Evolutionary conservation across 2,797 vertebrate species (phyloP).

Genomic region (Falco peregrinus): DNA sequence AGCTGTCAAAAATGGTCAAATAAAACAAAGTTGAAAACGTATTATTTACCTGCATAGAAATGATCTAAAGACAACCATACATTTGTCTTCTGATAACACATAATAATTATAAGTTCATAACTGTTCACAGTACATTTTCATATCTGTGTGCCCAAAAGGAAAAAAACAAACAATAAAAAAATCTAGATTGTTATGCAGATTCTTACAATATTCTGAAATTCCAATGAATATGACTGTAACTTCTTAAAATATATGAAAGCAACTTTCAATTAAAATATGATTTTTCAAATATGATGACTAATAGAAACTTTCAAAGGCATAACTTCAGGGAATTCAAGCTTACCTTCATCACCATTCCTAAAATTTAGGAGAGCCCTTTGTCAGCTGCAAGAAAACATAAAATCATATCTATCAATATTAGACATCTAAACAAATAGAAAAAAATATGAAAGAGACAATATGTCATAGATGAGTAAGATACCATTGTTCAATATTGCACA

Average conservation of each 20-base stretch:
- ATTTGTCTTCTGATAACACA: not conserved
- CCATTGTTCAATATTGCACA: not conserved
- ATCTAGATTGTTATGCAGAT: not conserved
- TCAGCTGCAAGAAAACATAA: not conserved
- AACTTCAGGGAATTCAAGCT: not conserved
- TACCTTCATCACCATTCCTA: not conserved
- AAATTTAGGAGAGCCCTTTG: not conserved
- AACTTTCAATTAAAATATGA: not conserved
- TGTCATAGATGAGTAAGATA: not conserved
- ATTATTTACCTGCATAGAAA: not conserved
- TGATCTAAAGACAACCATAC: not conserved
- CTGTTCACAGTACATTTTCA: not conserved
- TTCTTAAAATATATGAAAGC: not conserved
- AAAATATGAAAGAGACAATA: not conserved
- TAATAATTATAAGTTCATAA: not conserved
- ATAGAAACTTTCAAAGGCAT: not conserved
- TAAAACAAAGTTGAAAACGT: not conserved
- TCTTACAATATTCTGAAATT: not conserved
- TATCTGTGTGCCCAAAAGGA: not conserved
- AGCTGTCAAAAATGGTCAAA: not conserved
- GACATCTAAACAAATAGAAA: not conserved
- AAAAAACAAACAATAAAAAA: not conserved
- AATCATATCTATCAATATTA: not conserved
- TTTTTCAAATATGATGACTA: not conserved
- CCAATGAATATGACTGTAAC: not conserved